phyloP scores from a whole-genome alignment of 2,113 vertebrate species.

The Phaethon lepturus region DNA sequence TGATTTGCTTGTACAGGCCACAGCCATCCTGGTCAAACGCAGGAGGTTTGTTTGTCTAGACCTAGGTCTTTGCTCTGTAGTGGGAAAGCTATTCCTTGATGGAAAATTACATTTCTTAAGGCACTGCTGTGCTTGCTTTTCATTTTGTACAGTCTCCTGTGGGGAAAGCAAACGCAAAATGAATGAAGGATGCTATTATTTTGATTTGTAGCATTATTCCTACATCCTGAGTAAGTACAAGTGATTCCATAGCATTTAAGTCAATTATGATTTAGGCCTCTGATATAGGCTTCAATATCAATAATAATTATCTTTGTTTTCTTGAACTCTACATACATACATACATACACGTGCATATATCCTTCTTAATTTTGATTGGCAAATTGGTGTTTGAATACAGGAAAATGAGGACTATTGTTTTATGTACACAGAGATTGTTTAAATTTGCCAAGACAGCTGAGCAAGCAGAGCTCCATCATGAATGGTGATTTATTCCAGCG shows the following conservation, averaged over 20 bases:
- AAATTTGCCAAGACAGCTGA: not conserved
- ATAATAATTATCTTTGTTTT: not conserved
- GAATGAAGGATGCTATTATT: not conserved
- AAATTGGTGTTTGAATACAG: not conserved
- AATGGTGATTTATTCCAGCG: not conserved
- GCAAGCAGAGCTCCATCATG: not conserved
- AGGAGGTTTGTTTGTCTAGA: not conserved
- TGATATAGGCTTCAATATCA: not conserved
- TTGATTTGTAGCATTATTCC: constrained; percentile 5
- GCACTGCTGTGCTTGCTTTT: not conserved
- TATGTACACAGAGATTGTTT: not conserved
- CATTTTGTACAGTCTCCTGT: not conserved
- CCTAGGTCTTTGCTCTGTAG: not conserved
- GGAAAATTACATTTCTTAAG: not conserved
- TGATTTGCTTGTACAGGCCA: not conserved
- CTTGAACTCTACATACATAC: not conserved
- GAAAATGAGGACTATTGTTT: not conserved
- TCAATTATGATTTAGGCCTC: not conserved
- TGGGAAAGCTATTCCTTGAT: not conserved
- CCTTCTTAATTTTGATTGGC: not conserved
- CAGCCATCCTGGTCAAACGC: not conserved
- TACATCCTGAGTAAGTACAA: not conserved
- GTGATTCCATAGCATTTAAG: not conserved
- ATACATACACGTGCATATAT: not conserved
- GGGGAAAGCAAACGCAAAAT: not conserved